These are phyloP conservation scores for Strongylocentrotus purpuratus DNA, from an alignment of 35 echinoderm and acorn worm genomes.

Conservation along the genomic window DNA sequence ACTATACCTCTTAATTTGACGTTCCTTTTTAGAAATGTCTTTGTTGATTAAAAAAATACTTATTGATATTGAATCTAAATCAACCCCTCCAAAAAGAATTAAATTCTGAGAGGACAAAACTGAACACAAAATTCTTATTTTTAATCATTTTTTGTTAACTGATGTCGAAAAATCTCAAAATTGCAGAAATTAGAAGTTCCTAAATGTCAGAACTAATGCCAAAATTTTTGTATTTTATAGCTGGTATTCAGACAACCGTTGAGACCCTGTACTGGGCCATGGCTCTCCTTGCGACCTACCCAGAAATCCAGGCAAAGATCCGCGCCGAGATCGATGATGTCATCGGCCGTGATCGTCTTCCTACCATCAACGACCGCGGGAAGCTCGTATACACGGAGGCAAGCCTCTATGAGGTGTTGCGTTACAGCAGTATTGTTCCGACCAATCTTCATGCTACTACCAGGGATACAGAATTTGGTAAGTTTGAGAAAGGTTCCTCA, in stretches of 20 bases:
- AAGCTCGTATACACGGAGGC: constrained; percentile 71
- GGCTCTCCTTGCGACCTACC: constrained; percentile 60
- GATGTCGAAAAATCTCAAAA: no score
- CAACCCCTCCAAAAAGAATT: no score
- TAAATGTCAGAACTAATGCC: no score
- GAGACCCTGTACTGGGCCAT: constrained; percentile 75
- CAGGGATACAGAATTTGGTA: constrained; percentile 57
- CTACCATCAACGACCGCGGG: constrained; percentile 56
- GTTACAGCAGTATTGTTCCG: constrained; percentile 55
- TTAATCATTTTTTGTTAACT: no score
- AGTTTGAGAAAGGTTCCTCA: not conserved
- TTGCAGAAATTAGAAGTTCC: no score
- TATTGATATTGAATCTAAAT: no score
- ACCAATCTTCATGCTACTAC: constrained; percentile 58
- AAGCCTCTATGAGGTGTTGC: constrained; percentile 57
- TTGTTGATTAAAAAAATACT: no score
- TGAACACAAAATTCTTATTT: no score
- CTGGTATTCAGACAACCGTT: constrained; percentile 71
- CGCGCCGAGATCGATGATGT: constrained; percentile 77
- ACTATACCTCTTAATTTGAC: no score
- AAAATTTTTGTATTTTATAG: not conserved
- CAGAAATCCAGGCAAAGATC: constrained; percentile 68
- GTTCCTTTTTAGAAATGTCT: no score
- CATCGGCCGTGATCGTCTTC: constrained; percentile 63
- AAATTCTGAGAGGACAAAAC: no score